phyloP scores from a whole-genome alignment of 2,113 vertebrate species.

The Synodontis membranacea region DNA sequence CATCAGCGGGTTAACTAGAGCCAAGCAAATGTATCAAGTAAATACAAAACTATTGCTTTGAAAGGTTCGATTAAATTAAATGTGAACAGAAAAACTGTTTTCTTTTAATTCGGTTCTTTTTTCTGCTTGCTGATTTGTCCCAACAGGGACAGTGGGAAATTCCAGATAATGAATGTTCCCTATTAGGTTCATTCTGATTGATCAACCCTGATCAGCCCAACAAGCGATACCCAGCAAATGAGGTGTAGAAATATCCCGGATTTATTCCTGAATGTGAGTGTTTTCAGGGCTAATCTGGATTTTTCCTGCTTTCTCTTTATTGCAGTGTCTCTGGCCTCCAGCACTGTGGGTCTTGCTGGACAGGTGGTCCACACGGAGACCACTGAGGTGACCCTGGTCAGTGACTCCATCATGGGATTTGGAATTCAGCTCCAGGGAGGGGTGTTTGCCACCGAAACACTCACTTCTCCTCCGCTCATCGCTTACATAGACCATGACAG shows the following conservation, averaged over 20 bases:
- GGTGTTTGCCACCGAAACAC: slow-evolving; percentile 93
- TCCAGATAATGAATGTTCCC: not conserved
- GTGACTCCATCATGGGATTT: slow-evolving; percentile 91
- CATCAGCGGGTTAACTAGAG: not conserved
- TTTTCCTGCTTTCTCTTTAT: slow-evolving; percentile 54
- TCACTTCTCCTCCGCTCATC: slow-evolving; percentile 96
- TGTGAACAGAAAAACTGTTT: not conserved
- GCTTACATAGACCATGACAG: slow-evolving; percentile 97
- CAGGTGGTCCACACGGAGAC: slow-evolving; percentile 98
- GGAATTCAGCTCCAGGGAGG: slow-evolving; percentile 97
- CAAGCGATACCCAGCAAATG: not conserved
- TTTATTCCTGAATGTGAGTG: not conserved
- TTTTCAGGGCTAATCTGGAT: not conserved
- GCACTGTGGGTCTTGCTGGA: slow-evolving; percentile 92
- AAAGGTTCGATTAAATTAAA: not conserved
- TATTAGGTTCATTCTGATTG: not conserved
- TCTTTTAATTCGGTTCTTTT: not conserved
- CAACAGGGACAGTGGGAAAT: not conserved
- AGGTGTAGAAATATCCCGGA: not conserved
- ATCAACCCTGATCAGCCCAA: not conserved
- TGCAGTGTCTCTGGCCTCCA: slow-evolving; percentile 94
- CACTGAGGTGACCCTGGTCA: slow-evolving; percentile 88
- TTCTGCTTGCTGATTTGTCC: not conserved
- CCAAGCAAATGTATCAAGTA: not conserved
- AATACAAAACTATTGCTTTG: not conserved